Percentiles rank a stretch among this genome's conserved stretches.
Conservation (phyloP, 2,797 vertebrate genomes). For the Anguilla anguilla region DNA sequence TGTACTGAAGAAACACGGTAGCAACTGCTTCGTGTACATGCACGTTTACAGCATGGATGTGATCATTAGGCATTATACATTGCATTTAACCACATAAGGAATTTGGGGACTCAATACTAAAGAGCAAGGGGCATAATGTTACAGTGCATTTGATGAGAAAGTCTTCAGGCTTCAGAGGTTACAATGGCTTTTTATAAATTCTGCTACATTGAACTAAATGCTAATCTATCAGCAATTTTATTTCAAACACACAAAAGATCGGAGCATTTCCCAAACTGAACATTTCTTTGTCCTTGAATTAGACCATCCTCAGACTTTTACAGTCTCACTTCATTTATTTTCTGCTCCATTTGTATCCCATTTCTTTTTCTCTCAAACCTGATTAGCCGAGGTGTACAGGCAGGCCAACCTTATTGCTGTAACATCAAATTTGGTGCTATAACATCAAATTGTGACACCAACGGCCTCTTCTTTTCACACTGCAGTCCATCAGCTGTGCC, state of each 20-base stretch:
- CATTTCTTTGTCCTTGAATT: neutral
- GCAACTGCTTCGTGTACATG: neutral
- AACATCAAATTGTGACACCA: too few relatives aligned
- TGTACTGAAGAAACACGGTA: slow-evolving; percentile 3
- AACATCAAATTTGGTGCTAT: neutral
- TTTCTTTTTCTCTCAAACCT: neutral
- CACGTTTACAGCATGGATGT: neutral
- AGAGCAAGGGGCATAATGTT: neutral
- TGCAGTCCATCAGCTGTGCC: too few relatives aligned
- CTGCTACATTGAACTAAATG: neutral
- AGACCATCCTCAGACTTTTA: neutral
- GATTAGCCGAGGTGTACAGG: neutral
- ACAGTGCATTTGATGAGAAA: neutral
- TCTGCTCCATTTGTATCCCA: neutral
- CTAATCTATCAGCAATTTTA: neutral
- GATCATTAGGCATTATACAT: neutral
- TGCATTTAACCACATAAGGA: neutral
- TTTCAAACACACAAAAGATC: neutral
- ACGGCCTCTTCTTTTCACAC: too few relatives aligned
- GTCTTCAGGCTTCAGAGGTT: neutral
- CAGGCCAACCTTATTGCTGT: neutral
- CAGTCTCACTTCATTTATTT: neutral
- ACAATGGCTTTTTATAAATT: neutral
- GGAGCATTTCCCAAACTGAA: neutral
- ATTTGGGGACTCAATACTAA: slow-evolving; percentile 13